Base-by-base conservation (phyloP, 2,797 vertebrate species). In the Acipenser oxyrinchus region DNA sequence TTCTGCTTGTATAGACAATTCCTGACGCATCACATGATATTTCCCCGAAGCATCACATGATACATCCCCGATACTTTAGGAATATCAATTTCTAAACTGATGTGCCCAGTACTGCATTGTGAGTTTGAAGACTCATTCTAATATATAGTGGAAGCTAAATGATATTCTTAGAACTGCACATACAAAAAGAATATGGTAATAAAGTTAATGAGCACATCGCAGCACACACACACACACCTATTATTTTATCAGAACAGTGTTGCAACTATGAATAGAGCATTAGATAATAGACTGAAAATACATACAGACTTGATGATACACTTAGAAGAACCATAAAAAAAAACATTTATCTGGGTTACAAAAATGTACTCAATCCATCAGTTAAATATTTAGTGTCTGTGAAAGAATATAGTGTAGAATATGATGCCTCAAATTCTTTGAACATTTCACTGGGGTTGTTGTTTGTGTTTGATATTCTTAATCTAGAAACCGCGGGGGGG, bases 241-340 rank as follows among this genome's bases (percentile, higher is more conserved):
- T 66, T 60, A 49, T 66, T 60, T 60, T 13, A 55, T 49, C 53
- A 48, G 52, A 7, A 50, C 18, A 11, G 23, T 10, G n/a, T 4
- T 18, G 13, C 48, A 37, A 66, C 37, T 11, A 66, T 57, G n/a
- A 57, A 18, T 13, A 58, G 1, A 12, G 55, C 12, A n/a, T 58
- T 58, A 58, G 7, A 58, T 8, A 13, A 58, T 6, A 58, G 6
- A n/a, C 13, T 58, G 55, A 13, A 13, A 58, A 13, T 58, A 11
- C 55, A 63, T n/a, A n/a, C 11, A 67, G 49, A 18, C 18, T 61
- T 51, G 15, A 57, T 61, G 66, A 62, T 52, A 57, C 48, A 51
- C 49, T 74, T 69, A 65, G 66, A 69, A 60, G 67, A 74, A 69
- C 63, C 61, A 74, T 68, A 53, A 64, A 64, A 64, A 64, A 68